A percentile compares a stretch with the other conserved stretches of the same genome.
Evolutionary conservation across 2,113 vertebrate species (phyloP).

Genomic region (Lonchura striata): DNA sequence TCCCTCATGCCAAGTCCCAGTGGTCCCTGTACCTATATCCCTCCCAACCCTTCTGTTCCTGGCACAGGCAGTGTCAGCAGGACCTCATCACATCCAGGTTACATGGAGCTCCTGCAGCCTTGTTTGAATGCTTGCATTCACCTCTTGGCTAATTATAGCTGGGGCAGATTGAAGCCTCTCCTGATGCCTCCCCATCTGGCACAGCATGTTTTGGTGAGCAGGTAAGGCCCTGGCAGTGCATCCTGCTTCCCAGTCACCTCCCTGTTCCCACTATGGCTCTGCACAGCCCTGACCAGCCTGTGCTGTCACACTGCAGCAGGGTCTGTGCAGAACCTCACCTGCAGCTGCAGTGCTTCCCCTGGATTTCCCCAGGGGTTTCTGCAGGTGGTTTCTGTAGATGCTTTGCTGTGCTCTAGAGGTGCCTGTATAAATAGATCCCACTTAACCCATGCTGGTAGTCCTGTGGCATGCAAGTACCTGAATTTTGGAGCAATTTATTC

Average conservation of each 20-base stretch:
- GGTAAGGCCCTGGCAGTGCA: background rate
- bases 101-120: background rate
- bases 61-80: background rate
- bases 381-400: background rate
- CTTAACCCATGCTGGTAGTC: background rate
- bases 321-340: background rate
- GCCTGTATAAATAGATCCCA: background rate
- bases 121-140: background rate
- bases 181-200: background rate
- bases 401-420: background rate
- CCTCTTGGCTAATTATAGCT: background rate
- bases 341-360: background rate
- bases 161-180: background rate
- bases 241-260: background rate
- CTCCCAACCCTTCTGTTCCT: background rate
- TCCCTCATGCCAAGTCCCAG: background rate
- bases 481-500: background rate
- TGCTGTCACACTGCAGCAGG: fast-evolving
- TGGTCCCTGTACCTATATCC: background rate
- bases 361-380: background rate
- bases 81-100: background rate
- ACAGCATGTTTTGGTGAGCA: background rate
- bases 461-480: background rate
- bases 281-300: background rate
- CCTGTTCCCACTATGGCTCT: background rate